Conservation (phyloP, 2,888 invertebrate species). For the Trachelus tabidus region DNA sequence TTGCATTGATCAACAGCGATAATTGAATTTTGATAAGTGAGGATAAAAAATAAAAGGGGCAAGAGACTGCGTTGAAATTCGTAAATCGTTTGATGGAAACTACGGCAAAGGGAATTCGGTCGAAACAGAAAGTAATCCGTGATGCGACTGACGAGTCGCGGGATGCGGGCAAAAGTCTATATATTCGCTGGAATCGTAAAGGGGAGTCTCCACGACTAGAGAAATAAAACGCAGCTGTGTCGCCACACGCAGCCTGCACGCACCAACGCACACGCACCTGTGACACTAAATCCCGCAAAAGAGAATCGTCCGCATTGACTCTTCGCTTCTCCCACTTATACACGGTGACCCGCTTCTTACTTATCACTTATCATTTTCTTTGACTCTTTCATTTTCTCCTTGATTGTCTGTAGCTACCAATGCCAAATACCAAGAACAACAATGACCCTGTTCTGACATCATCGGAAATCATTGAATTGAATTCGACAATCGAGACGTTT, state of each 20-base stretch:
- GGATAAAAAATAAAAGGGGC: not conserved
- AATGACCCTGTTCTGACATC: not conserved
- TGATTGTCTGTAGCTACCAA: not conserved
- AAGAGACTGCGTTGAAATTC: not conserved
- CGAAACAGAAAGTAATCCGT: conserved; percentile 21
- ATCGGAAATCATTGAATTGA: not conserved
- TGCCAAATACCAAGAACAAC: not conserved
- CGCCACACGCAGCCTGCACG: not conserved
- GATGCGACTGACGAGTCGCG: conserved; percentile 38
- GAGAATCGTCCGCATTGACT: not conserved
- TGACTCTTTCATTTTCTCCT: not conserved
- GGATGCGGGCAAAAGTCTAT: conserved; percentile 39
- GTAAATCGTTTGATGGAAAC: conserved; percentile 1
- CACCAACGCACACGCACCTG: conserved; percentile 20
- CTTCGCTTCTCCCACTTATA: not conserved
- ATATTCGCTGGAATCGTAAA: conserved; percentile 41
- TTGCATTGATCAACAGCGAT: too few species aligned
- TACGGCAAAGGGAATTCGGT: conserved; percentile 2
- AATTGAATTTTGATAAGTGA: not conserved
- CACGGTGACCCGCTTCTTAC: not conserved
- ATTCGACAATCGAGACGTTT: not conserved
- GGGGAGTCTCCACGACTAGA: conserved; percentile 8
- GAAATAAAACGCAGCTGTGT: conserved; percentile 2
- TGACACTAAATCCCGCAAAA: conserved; percentile 24
- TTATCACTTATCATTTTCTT: not conserved